phyloP scores from a whole-genome alignment of 2,888 invertebrate species.

The Mythimna pallens region DNA sequence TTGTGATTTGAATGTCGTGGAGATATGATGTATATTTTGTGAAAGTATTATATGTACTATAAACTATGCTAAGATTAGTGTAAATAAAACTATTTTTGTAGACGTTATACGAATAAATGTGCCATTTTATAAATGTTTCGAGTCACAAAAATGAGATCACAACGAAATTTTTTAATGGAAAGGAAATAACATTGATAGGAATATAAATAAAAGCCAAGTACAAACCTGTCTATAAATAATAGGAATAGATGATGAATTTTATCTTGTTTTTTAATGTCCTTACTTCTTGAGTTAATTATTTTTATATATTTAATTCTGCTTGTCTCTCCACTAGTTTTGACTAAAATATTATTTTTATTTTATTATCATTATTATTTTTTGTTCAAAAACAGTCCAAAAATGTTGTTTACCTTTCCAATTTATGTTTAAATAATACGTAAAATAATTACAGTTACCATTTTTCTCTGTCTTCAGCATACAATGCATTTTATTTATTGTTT shows the following conservation, averaged over 20 bases:
- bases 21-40: conserved; percentile 68
- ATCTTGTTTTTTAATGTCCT: background rate
- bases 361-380: background rate
- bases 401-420: conserved; percentile 18
- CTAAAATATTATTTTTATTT: too few species aligned
- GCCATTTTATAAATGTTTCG: conserved; percentile 59
- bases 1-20: conserved; percentile 39
- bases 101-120: conserved; percentile 55
- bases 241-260: too few species aligned
- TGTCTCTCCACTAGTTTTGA: background rate
- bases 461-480: conserved; percentile 63
- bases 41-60: conserved; percentile 69
- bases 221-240: background rate
- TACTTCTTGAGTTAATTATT: background rate
- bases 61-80: conserved; percentile 40
- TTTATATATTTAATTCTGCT: background rate
- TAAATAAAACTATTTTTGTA: conserved; percentile 62
- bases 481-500: conserved; percentile 73
- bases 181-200: background rate
- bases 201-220: background rate
- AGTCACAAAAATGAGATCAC: conserved; percentile 51
- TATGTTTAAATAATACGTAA: conserved; percentile 31
- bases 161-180: conserved; percentile 23
- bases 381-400: background rate
- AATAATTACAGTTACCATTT: conserved; percentile 42